These are phyloP conservation scores for Noctua janthe DNA, from an alignment of 2,888 invertebrate genomes.

Conservation along the genomic window DNA sequence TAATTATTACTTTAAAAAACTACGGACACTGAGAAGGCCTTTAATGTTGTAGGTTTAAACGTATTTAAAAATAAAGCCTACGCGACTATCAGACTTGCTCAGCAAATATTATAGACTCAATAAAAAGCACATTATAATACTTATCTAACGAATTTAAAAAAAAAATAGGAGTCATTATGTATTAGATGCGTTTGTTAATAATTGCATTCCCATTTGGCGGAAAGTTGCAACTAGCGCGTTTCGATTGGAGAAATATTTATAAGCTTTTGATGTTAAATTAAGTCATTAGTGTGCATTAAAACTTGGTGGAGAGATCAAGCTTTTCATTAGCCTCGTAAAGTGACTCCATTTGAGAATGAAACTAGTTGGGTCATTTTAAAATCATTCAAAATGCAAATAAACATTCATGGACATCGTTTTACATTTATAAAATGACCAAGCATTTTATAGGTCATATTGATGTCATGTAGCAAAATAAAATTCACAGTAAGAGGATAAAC, in stretches of 20 bases:
- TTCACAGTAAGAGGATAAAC: neutral
- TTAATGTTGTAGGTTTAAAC: slow-evolving; percentile 67
- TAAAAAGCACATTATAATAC: slow-evolving; percentile 74
- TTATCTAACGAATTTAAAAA: slow-evolving; percentile 80
- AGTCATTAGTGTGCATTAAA: slow-evolving; percentile 9
- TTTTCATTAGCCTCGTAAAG: neutral
- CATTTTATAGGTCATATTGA: neutral
- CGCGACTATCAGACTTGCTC: slow-evolving; percentile 72
- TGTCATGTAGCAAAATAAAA: neutral
- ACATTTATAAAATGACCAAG: neutral
- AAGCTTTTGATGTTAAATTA: slow-evolving; percentile 20
- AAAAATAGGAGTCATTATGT: slow-evolving; percentile 72
- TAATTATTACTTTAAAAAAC: slow-evolving; percentile 10
- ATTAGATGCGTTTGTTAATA: slow-evolving; percentile 69
- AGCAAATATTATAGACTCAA: slow-evolving; percentile 68
- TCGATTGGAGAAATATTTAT: slow-evolving; percentile 69
- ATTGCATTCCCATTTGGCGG: slow-evolving; percentile 66
- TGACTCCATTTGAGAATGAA: neutral
- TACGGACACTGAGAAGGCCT: slow-evolving; percentile 63
- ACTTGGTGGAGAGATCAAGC: neutral
- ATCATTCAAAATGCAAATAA: neutral
- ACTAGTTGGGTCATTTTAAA: neutral
- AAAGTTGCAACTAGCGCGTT: slow-evolving; percentile 75
- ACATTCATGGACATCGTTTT: neutral
- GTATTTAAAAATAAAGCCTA: slow-evolving; percentile 64